Conservation (phyloP, 2,888 invertebrate species). For the Philopedon plagiatum region DNA sequence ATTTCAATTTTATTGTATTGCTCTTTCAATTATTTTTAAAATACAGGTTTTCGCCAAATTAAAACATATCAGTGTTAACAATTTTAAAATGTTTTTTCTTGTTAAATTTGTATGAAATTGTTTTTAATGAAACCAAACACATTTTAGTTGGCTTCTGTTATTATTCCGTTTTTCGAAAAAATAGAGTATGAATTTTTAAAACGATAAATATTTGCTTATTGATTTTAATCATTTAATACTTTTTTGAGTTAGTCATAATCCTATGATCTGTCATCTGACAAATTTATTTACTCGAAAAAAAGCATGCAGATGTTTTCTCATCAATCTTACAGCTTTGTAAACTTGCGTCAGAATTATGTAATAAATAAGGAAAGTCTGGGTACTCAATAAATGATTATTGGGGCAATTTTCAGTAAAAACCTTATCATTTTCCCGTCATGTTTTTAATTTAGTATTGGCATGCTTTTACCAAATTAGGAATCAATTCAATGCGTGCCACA, state of each 20-base stretch:
- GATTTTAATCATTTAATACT: not conserved
- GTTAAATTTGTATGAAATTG: not conserved
- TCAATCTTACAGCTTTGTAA: not conserved
- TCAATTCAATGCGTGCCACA: conserved; percentile 44
- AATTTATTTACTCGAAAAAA: no score
- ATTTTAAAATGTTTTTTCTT: conserved; percentile 1
- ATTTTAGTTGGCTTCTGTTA: not conserved
- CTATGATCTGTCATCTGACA: no score
- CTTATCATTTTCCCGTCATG: conserved; percentile 33
- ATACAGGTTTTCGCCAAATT: not conserved
- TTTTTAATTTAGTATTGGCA: conserved; percentile 48
- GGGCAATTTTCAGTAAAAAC: conserved; percentile 34
- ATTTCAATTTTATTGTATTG: no score
- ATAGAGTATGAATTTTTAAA: not conserved
- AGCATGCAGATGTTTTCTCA: no score
- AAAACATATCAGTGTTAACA: not conserved
- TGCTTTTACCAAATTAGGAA: conserved; percentile 47
- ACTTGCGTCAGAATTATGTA: not conserved
- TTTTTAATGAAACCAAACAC: not conserved
- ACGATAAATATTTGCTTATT: not conserved
- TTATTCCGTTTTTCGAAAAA: not conserved
- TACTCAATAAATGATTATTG: conserved; percentile 18
- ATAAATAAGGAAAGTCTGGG: not conserved
- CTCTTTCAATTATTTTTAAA: no score
- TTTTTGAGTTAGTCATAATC: no score